These are phyloP conservation scores for Drosophila pandora DNA, from an alignment of 1,140 invertebrate species.

Conservation along the genomic window DNA sequence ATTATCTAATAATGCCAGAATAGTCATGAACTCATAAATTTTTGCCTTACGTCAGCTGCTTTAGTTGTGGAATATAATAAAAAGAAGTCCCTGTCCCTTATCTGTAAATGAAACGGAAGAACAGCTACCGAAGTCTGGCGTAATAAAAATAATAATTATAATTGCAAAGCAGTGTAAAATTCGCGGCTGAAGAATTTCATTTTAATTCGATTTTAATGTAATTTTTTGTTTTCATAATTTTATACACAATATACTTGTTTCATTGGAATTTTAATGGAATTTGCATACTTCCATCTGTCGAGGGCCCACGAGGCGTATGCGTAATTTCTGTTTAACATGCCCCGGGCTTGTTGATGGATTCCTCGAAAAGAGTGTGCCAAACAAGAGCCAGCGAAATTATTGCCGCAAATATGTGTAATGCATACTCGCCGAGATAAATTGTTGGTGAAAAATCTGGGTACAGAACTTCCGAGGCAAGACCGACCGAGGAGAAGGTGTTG, in stretches of 20 bases:
- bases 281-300: conserved; percentile 48
- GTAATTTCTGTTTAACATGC: conserved; percentile 38
- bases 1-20: conserved; percentile 2
- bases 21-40: conserved; percentile 17
- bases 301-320: conserved; percentile 43
- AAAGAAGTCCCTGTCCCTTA: conserved; percentile 1
- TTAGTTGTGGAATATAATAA: conserved; percentile 9
- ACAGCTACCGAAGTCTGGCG: conserved; percentile 43
- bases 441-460: background rate
- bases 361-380: conserved; percentile 6
- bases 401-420: background rate
- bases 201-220: conserved; percentile 56
- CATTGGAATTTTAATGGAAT: conserved; percentile 34
- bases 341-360: conserved; percentile 2
- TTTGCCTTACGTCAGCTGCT: conserved; percentile 10
- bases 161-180: conserved; percentile 21
- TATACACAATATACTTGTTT: conserved; percentile 19
- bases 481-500: background rate
- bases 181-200: conserved; percentile 20
- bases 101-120: background rate
- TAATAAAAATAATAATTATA: conserved; percentile 49
- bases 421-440: background rate
- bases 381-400: conserved; percentile 1
- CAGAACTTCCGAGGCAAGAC: too few relatives aligned
- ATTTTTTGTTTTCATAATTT: conserved; percentile 38